These are phyloP conservation scores for Calliphora vomitoria DNA, from an alignment of 2,888 invertebrate genomes.

Conservation along the genomic window DNA sequence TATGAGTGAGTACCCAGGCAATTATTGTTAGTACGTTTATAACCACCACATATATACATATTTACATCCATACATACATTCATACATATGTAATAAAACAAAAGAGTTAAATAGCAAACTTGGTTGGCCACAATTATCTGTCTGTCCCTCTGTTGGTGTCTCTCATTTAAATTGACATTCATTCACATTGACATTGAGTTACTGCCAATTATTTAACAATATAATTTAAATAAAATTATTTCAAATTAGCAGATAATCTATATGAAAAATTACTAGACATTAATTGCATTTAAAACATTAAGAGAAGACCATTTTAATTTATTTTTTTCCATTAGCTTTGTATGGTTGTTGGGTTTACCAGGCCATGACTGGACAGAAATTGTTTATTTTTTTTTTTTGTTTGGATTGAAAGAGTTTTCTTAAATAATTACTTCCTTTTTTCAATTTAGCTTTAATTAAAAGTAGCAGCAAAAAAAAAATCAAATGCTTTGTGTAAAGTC, in stretches of 20 bases:
- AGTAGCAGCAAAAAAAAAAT: neutral
- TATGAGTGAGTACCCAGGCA: neutral
- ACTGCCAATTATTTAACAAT: conserved; percentile 58
- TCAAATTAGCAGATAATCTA: conserved; percentile 54
- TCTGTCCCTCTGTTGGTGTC: neutral
- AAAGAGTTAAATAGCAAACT: conserved; percentile 65
- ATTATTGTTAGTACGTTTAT: neutral
- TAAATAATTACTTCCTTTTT: conserved; percentile 54
- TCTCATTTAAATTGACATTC: conserved; percentile 53
- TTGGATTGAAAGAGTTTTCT: neutral
- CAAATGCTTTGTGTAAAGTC: conserved; percentile 2
- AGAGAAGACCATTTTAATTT: neutral
- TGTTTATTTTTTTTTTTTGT: neutral
- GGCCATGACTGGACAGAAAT: conserved; percentile 36
- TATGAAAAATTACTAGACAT: conserved; percentile 36
- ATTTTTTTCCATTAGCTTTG: neutral
- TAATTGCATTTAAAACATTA: conserved; percentile 13
- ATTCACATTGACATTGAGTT: conserved; percentile 64
- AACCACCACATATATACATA: neutral
- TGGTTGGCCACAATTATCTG: conserved; percentile 30
- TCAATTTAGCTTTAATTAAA: conserved; percentile 43
- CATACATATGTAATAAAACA: neutral
- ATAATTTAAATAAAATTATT: conserved; percentile 63
- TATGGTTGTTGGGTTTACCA: conserved; percentile 5
- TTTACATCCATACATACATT: neutral